Conservation (phyloP, 2,888 invertebrate species). For the Blastobasis lacticolella region DNA sequence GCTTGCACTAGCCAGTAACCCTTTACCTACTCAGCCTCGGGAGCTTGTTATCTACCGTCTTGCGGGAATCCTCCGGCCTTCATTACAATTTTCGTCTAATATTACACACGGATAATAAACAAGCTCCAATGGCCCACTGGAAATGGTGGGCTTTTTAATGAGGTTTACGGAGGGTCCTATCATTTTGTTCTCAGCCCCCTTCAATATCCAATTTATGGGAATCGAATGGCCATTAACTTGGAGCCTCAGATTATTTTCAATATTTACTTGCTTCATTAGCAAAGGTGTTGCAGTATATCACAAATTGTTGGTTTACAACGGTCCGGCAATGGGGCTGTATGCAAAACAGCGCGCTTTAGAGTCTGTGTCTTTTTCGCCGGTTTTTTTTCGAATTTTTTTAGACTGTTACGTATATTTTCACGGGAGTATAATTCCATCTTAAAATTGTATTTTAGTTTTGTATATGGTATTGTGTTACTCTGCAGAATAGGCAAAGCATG, state of each 20-base stretch:
- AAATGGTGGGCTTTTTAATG: constrained; percentile 27
- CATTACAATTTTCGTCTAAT: constrained; percentile 66
- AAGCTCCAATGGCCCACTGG: constrained; percentile 28
- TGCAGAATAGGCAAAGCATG: no score
- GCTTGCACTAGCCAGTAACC: constrained; percentile 11
- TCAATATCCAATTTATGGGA: constrained; percentile 5
- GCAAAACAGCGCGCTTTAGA: no score
- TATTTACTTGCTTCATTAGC: no score
- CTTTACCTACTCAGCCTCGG: constrained; percentile 24
- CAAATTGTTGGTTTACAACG: no score
- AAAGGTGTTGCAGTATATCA: no score
- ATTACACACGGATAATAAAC: constrained; percentile 57
- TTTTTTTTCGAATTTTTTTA: no score
- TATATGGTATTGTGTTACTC: no score
- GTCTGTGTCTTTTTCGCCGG: no score
- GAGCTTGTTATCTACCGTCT: constrained; percentile 60
- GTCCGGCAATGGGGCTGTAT: no score
- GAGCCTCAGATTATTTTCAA: not conserved
- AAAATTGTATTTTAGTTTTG: no score
- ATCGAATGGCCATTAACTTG: not conserved
- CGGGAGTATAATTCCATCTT: no score
- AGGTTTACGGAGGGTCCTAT: constrained; percentile 7
- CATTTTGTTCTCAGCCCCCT: not conserved
- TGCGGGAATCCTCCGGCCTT: constrained; percentile 55
- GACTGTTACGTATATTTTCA: no score